Evolutionary conservation across 2,888 invertebrate genomes (phyloP).

Genomic region (Mythimna vitellina): DNA sequence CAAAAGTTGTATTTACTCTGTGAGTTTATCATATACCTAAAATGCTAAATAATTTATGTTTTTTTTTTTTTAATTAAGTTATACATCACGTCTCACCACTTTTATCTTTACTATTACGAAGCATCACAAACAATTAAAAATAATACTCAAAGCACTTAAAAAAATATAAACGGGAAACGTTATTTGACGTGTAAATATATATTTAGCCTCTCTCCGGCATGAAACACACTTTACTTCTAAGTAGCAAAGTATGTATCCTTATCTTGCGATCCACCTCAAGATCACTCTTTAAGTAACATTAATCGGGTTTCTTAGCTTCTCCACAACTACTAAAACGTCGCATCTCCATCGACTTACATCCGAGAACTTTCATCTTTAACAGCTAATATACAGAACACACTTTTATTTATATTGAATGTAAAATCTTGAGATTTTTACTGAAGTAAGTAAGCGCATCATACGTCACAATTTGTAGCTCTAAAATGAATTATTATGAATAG

Average conservation of each 20-base stretch:
- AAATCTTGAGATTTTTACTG: slow-evolving; percentile 61
- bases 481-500: slow-evolving; percentile 64
- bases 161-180: slow-evolving; percentile 54
- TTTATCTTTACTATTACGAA: neutral
- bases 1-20: neutral
- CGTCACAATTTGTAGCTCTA: slow-evolving; percentile 65
- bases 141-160: slow-evolving; percentile 6
- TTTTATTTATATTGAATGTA: neutral
- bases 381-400: slow-evolving; percentile 4
- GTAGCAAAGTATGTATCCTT: slow-evolving; percentile 88
- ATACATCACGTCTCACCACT: neutral
- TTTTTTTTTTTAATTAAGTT: neutral
- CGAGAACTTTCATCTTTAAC: slow-evolving; percentile 17
- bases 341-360: slow-evolving; percentile 22
- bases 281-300: slow-evolving; percentile 89
- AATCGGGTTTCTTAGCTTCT: slow-evolving; percentile 80
- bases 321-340: slow-evolving; percentile 53
- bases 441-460: slow-evolving; percentile 58
- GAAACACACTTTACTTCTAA: slow-evolving; percentile 83
- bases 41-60: neutral
- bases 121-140: slow-evolving; percentile 26
- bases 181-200: slow-evolving; percentile 73
- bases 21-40: too few relatives aligned
- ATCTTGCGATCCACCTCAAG: slow-evolving; percentile 81
- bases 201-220: slow-evolving; percentile 71